Percentiles rank a stretch among this genome's conserved stretches.
Conservation (phyloP, 2,797 vertebrate species). For the Trachops cirrhosus region DNA sequence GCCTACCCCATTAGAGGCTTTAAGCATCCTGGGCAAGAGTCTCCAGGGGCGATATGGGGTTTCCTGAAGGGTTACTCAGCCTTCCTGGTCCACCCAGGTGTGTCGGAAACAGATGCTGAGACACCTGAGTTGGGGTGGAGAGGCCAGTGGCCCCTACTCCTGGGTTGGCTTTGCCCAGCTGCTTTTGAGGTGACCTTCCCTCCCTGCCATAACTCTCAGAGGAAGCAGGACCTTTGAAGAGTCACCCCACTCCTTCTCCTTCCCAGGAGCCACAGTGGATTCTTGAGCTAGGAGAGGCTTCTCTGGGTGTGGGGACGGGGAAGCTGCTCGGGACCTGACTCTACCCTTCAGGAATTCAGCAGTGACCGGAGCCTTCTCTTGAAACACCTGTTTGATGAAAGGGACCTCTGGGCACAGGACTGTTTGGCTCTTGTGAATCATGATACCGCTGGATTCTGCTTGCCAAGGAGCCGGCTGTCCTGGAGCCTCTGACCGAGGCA, state of each 20-base stretch:
- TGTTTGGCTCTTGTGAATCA: neutral
- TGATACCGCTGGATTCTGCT: neutral
- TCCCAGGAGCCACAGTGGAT: slow-evolving; percentile 45
- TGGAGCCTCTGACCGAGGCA: neutral
- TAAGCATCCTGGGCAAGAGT: neutral
- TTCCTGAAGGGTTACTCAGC: neutral
- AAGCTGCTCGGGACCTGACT: slow-evolving; percentile 53
- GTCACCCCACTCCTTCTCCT: neutral
- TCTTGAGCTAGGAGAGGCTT: slow-evolving; percentile 73
- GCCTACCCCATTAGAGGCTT: neutral
- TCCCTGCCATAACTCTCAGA: neutral
- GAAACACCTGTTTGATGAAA: slow-evolving; percentile 20
- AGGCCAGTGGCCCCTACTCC: neutral
- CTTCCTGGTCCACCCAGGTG: neutral
- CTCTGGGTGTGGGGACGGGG: slow-evolving; percentile 53
- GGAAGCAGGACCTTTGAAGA: slow-evolving; percentile 12
- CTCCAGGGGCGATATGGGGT: neutral
- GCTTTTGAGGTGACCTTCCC: neutral
- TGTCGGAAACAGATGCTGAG: neutral
- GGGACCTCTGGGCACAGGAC: neutral
- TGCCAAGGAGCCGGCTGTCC: neutral
- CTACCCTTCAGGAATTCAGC: slow-evolving; percentile 65
- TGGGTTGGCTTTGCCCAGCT: neutral
- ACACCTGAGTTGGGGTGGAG: neutral
- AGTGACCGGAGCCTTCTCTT: slow-evolving; percentile 18